Conservation (phyloP, 2,113 vertebrate genomes). For the Otis tarda region DNA sequence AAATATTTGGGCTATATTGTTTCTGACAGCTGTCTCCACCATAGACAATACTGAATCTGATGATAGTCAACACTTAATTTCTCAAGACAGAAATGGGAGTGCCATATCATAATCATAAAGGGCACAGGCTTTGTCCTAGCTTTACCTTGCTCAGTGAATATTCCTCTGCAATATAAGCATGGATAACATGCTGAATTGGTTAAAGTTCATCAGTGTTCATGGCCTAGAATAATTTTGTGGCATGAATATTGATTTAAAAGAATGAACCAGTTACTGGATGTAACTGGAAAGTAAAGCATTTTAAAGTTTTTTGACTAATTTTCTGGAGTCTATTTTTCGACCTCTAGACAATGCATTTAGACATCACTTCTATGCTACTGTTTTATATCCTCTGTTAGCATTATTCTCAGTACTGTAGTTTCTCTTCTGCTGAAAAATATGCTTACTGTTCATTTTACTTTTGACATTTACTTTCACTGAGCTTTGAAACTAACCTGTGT, state of each 20-base stretch:
- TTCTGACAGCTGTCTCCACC: conserved; percentile 24
- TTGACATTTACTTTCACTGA: background rate
- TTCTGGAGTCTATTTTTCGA: background rate
- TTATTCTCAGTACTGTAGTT: background rate
- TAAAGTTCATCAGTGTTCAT: background rate
- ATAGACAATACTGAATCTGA: background rate
- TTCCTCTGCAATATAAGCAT: background rate
- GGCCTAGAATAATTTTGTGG: background rate
- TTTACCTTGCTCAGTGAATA: background rate
- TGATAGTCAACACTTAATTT: background rate
- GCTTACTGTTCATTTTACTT: background rate
- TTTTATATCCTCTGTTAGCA: background rate
- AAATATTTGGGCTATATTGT: background rate
- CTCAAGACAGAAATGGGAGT: conserved; percentile 11
- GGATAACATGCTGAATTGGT: background rate
- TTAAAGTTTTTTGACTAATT: background rate
- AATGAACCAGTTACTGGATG: background rate
- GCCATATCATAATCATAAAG: background rate
- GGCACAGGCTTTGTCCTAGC: background rate
- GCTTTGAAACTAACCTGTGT: background rate
- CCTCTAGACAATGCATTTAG: background rate
- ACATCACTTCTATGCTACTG: background rate
- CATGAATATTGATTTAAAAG: background rate
- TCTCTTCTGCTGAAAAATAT: background rate
- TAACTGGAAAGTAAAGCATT: background rate